phyloP scores from a whole-genome alignment of 2,113 vertebrate genomes.

The Dromas ardeola region DNA sequence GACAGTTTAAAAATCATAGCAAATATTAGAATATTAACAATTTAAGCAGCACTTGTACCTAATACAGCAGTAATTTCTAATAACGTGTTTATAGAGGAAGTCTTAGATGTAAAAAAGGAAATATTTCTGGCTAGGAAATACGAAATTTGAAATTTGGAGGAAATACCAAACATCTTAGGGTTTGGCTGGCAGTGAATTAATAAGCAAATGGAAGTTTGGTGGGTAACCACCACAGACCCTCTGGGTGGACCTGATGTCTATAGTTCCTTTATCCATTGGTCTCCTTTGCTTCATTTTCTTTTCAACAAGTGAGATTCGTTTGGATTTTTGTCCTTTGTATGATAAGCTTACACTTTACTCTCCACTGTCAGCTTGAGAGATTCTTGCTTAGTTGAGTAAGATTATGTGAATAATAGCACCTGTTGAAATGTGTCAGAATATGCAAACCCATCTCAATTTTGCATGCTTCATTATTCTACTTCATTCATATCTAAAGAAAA shows the following conservation, averaged over 20 bases:
- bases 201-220: neutral
- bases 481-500: neutral
- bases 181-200: neutral
- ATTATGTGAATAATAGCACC: neutral
- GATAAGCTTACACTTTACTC: neutral
- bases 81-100: neutral
- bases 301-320: neutral
- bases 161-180: neutral
- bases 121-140: neutral
- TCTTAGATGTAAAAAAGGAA: neutral
- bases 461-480: neutral
- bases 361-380: neutral
- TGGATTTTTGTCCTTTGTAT: neutral
- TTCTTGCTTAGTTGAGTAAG: neutral
- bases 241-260: neutral
- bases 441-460: neutral
- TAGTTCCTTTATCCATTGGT: neutral
- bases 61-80: neutral
- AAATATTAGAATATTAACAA: neutral
- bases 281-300: neutral
- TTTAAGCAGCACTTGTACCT: neutral
- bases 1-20: neutral
- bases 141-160: neutral
- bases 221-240: neutral
- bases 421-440: neutral